Evolutionary conservation across 2,113 vertebrate species (phyloP), one percentile per base, ranked within the genome.

Genomic region (Leucoraja erinaceus): DNA sequence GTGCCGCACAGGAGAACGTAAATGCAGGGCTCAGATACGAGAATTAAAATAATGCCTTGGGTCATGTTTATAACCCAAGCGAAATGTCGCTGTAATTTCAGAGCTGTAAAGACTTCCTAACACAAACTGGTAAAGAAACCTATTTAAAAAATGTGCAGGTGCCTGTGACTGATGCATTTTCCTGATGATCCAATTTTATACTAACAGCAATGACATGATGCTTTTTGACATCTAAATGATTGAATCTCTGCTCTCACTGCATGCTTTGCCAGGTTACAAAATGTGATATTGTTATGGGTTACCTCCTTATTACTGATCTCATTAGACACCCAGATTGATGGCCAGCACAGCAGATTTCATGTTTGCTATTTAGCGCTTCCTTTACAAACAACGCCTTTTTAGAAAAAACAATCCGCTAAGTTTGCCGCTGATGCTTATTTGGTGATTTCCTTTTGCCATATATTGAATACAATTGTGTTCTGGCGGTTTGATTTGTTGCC

Each of bases 201-300:
- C 59, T n/a, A 31, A 88, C 28, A 33, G 83, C 83, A 88, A 88
- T 31, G 83, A 88, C 59, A 66, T 88, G 83, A 88, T 88, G 59
- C 63, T 88, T 88, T 63, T 63, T 88, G 83, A 88, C 59, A 31
- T 88, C 83, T 63, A 88, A 88, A 88, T 88, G 83, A 88, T 88
- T 88, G 83, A 88, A 88, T 63, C 83, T 66, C 83, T 88, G 28
- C 83, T 66, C 61, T 88, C 83, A 88, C 59, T 31, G 59, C 59
- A 63, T 63, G 59, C 83, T 88, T 59, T 31, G 59, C 83, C 83
- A 88, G 59, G 28, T 88, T 88, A 31, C 28, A 88, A 56, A 63
- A 88, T 31, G 59, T 88, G 83, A 31, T 88, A 88, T 88, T n/a
- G 12, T 88, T 63, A 31, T 88, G 83, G 12, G 28, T 88, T 88